phyloP scores from a whole-genome alignment of 1,140 invertebrate species.

The Drosophila setifemur region DNA sequence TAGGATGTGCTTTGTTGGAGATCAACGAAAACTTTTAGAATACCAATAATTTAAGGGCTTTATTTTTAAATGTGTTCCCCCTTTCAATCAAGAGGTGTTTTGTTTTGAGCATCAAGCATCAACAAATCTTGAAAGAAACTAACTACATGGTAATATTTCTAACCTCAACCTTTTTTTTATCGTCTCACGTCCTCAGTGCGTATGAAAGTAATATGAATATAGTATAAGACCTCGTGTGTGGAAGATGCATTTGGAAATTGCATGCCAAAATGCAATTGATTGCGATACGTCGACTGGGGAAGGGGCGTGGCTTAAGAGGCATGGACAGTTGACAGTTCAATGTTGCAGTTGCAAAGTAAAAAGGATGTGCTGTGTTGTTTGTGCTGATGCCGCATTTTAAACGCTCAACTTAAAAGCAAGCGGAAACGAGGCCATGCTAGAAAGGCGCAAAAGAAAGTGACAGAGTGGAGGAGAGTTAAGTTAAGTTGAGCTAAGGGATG shows the following conservation, averaged over 20 bases:
- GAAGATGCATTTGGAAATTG: slow-evolving; percentile 66
- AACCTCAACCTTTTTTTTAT: too few relatives aligned
- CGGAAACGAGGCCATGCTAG: slow-evolving; percentile 29
- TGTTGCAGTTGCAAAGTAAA: slow-evolving; percentile 69
- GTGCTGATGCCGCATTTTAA: slow-evolving; percentile 50
- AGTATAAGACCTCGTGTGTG: neutral
- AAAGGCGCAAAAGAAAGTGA: slow-evolving; percentile 58
- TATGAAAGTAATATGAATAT: neutral
- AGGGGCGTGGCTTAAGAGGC: neutral
- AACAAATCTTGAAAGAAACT: too few relatives aligned
- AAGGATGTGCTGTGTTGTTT: slow-evolving; percentile 34
- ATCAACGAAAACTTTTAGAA: too few relatives aligned
- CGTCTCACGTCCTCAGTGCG: neutral
- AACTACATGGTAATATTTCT: too few relatives aligned
- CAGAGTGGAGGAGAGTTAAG: slow-evolving; percentile 41
- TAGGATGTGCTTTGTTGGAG: too few relatives aligned
- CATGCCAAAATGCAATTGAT: slow-evolving; percentile 68
- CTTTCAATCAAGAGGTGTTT: too few relatives aligned
- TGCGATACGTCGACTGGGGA: slow-evolving; percentile 12
- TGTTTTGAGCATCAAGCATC: too few relatives aligned
- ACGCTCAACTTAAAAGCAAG: slow-evolving; percentile 59
- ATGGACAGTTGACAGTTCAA: slow-evolving; percentile 71
- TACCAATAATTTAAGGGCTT: too few relatives aligned
- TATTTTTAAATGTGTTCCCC: too few relatives aligned
- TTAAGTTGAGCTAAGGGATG: slow-evolving; percentile 52